Evolutionary conservation across 2,888 invertebrate genomes (phyloP).

Genomic region (Mechanitis mazaeus): DNA sequence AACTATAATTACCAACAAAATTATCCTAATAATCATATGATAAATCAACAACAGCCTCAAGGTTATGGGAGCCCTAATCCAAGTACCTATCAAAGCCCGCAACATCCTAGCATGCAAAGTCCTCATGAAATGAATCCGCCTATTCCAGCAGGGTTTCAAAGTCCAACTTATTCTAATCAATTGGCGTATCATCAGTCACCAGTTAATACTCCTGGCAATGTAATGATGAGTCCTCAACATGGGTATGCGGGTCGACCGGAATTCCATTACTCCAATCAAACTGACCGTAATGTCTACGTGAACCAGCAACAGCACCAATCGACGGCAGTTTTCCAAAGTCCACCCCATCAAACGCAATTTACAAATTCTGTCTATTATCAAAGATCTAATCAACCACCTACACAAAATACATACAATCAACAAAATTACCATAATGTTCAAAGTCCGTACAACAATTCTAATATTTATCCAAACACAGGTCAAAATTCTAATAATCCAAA

Average conservation of each 20-base stretch:
- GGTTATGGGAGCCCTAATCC: conserved; percentile 60
- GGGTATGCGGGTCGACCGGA: conserved; percentile 56
- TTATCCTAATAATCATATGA: conserved; percentile 57
- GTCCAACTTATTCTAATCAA: conserved; percentile 62
- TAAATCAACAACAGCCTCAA: conserved; percentile 51
- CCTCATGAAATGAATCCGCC: conserved; percentile 58
- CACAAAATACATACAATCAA: conserved; percentile 49
- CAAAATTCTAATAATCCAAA: conserved; percentile 48
- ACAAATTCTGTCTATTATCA: conserved; percentile 64
- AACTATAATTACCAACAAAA: conserved; percentile 62
- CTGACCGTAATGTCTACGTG: conserved; percentile 59
- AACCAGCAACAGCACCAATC: conserved; percentile 52
- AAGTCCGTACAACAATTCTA: conserved; percentile 54
- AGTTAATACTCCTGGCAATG: conserved; percentile 51
- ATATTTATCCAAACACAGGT: conserved; percentile 46
- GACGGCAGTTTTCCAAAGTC: conserved; percentile 54
- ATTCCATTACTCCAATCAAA: conserved; percentile 56
- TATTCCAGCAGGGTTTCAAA: conserved; percentile 63
- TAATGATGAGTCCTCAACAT: conserved; percentile 66
- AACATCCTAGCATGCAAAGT: conserved; percentile 63
- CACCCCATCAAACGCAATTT: conserved; percentile 65
- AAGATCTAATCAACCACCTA: conserved; percentile 48
- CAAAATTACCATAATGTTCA: conserved; percentile 55
- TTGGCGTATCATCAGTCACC: conserved; percentile 49
- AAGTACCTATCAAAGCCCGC: conserved; percentile 62